A percentile compares a stretch with the other conserved stretches of the same genome.
phyloP scores from a whole-genome alignment of 2,113 vertebrate genomes.

The Ornithorhynchus anatinus region DNA sequence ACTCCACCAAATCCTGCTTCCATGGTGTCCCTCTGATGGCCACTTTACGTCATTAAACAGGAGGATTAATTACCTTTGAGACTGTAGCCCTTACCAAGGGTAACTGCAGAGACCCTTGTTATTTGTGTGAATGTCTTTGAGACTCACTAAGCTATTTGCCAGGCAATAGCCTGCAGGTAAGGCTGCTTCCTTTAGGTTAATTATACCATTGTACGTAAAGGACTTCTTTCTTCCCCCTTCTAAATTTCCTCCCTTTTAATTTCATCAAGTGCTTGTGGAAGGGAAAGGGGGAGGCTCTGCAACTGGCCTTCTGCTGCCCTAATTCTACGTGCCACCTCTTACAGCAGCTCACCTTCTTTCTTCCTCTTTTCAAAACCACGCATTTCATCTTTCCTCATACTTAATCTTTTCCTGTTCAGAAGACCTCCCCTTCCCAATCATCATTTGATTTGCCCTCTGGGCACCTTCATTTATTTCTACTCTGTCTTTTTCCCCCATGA shows the following conservation, averaged over 20 bases:
- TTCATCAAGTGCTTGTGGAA: constrained; percentile 48
- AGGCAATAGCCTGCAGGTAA: constrained; percentile 23
- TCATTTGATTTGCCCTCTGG: constrained; percentile 21
- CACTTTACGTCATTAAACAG: background rate
- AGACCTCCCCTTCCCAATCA: background rate
- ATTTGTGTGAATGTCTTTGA: background rate
- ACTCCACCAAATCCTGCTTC: background rate
- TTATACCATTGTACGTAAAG: constrained; percentile 53
- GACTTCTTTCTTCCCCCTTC: constrained; percentile 43
- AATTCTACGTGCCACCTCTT: background rate
- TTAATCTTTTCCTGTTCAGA: constrained; percentile 1
- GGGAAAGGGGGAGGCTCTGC: constrained; percentile 27
- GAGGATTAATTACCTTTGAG: background rate
- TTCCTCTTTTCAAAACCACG: background rate
- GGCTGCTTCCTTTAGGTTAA: constrained; percentile 52
- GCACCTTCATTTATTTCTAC: constrained; percentile 21
- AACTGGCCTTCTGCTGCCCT: background rate
- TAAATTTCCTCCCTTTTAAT: constrained; percentile 58
- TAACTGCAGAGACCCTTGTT: background rate
- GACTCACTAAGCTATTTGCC: background rate
- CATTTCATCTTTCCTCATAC: constrained; percentile 6
- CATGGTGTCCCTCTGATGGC: background rate
- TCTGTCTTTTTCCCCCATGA: background rate
- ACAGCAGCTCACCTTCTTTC: background rate
- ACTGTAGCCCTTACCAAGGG: background rate